Evolutionary conservation across 2,888 invertebrate genomes (phyloP).

Genomic region (Stenurella melanura): DNA sequence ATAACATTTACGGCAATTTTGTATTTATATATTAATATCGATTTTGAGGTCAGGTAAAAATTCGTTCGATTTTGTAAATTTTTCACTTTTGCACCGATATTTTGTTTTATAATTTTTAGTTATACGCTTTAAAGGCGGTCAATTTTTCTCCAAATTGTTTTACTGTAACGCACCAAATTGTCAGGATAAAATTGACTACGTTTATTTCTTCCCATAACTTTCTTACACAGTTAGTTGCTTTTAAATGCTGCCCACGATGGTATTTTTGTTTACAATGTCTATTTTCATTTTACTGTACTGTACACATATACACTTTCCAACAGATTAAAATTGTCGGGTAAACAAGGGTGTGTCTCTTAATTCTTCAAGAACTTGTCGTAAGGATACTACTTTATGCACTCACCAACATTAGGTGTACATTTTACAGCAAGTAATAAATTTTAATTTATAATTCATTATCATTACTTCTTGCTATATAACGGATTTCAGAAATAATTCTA

Average conservation of each 20-base stretch:
- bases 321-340: conserved; percentile 10
- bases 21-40: no score
- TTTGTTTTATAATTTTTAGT: no score
- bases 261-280: conserved; percentile 13
- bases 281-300: not conserved
- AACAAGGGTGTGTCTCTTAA: conserved; percentile 3
- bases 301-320: not conserved
- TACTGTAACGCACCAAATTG: no score
- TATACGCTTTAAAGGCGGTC: no score
- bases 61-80: no score
- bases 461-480: conserved; percentile 1
- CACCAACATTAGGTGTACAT: not conserved
- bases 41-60: no score
- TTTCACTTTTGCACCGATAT: no score
- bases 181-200: no score
- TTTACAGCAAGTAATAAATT: conserved; percentile 8
- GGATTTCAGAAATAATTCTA: not conserved
- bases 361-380: conserved; percentile 10
- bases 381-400: not conserved
- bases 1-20: no score
- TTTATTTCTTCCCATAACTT: not conserved
- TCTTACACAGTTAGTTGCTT: no score
- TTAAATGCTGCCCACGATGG: no score
- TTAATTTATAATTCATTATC: conserved; percentile 13
- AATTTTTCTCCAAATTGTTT: no score